These are phyloP conservation scores for Taeniopygia guttata DNA, from an alignment of 2,797 vertebrate species.

Conservation along the genomic window DNA sequence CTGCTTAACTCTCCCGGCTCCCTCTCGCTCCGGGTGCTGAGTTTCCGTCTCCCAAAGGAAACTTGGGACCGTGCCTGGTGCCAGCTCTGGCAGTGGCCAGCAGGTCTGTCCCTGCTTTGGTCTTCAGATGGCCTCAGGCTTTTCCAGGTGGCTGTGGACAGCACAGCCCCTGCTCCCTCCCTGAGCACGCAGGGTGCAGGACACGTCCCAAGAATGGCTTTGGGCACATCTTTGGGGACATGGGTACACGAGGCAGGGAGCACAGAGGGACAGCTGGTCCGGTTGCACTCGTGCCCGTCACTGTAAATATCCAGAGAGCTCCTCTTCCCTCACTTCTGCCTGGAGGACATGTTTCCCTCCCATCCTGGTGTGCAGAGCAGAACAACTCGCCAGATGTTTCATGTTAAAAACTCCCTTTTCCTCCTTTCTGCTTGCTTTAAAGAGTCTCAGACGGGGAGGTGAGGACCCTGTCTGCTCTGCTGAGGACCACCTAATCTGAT, in stretches of 20 bases:
- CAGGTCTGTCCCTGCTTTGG: neutral
- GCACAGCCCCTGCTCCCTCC: neutral
- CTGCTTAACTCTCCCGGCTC: neutral
- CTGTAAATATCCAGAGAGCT: neutral
- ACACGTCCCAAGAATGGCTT: accelerated
- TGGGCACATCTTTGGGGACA: neutral
- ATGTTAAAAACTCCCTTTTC: conserved; percentile 35
- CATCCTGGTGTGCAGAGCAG: neutral
- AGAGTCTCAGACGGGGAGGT: conserved; percentile 33
- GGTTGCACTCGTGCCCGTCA: accelerated
- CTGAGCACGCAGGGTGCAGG: neutral
- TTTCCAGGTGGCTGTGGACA: neutral
- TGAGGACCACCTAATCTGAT: conserved; percentile 54
- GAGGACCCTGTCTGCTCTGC: conserved; percentile 52
- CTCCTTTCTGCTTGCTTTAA: conserved; percentile 29
- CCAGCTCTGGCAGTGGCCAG: neutral
- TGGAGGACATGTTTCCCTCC: neutral
- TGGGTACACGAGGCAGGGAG: accelerated
- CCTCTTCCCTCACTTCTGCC: neutral
- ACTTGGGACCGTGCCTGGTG: accelerated
- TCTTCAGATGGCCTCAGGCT: neutral
- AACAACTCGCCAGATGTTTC: conserved; percentile 22
- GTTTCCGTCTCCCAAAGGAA: neutral
- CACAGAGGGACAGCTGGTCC: neutral
- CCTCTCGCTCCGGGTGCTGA: neutral